Evolutionary conservation across 2,113 vertebrate genomes (phyloP).

Genomic region (Bos taurus): DNA sequence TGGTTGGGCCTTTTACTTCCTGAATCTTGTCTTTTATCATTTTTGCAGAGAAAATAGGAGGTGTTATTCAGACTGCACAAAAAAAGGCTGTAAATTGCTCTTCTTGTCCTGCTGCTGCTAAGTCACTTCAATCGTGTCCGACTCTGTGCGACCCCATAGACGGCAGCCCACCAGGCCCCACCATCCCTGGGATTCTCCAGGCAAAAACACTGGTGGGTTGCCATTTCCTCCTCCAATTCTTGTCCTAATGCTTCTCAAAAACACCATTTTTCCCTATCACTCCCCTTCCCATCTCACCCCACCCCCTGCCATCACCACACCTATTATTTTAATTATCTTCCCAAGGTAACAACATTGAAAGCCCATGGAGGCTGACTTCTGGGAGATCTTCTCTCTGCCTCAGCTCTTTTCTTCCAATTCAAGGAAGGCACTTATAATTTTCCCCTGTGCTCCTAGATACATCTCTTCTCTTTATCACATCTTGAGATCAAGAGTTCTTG

Average conservation of each 20-base stretch:
- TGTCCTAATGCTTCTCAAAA: slow-evolving; percentile 54
- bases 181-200: too few relatives aligned
- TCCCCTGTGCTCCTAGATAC: slow-evolving; percentile 46
- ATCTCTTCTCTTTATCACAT: slow-evolving; percentile 53
- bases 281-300: not conserved
- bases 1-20: slow-evolving; percentile 32
- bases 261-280: not conserved
- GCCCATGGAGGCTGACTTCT: slow-evolving; percentile 42
- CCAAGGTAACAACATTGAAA: slow-evolving; percentile 57
- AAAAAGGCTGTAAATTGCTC: slow-evolving; percentile 46
- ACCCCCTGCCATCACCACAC: not conserved
- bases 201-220: too few relatives aligned
- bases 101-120: slow-evolving; percentile 35
- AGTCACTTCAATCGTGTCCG: too few relatives aligned
- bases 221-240: not conserved
- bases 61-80: not conserved
- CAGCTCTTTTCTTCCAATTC: slow-evolving; percentile 40
- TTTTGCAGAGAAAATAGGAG: slow-evolving; percentile 62
- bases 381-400: slow-evolving; percentile 24
- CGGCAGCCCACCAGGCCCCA: too few relatives aligned
- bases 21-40: slow-evolving; percentile 73
- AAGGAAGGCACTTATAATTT: slow-evolving; percentile 50
- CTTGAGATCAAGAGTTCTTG: slow-evolving; percentile 67
- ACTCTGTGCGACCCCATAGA: too few relatives aligned
- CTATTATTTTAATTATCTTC: slow-evolving; percentile 50